Base-by-base conservation (phyloP, 2,113 vertebrate species). In the Cheirogaleus medius region DNA sequence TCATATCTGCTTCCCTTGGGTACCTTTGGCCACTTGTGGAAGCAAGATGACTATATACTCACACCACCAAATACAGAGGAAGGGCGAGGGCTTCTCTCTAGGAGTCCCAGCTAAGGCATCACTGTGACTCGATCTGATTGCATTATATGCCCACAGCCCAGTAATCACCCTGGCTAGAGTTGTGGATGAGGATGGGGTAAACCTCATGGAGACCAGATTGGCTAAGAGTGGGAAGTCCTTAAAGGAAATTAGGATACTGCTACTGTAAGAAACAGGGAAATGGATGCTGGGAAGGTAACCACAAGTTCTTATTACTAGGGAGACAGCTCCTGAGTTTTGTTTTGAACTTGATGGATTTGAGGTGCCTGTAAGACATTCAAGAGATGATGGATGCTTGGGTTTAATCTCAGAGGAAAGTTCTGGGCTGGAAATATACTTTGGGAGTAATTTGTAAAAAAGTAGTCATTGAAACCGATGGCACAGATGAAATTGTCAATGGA, bases 401-500 rank as follows among this genome's bases (percentile, higher is more conserved):
- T 73, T 91, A 58, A 84, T 90, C 13, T 97, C 77, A 91, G 76
- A 69, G 47, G 82, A 69, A 63, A 47, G n/a, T 60, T 91, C 85
- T 92, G 52, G 66, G 27, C 23, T 78, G 15, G 32, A 44, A 87
- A 21, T 92, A 63, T 0, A 77, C 5, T 11, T 91, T 42, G 73
- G 42, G 29, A 56, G 27, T 90, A 58, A 90, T 92, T 82, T 92
- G 9, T 34, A 73, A 82, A 56, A 94, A 87, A 34, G 27, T 39
- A 52, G 58, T 64, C 25, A 63, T 2, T 73, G 39, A 94, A 83
- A 94, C 29, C 25, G 20, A 93, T 37, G n/a, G 20, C 32, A 49
- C 56, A 20, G 64, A 76, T 88, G 56, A 27, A 68, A 44, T 81
- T 54, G 52, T 54, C 17, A 54, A 54, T 18, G 17, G 52, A 54